Conservation (phyloP, 53 echinoderm and acorn worm species). For the Zoroaster sp. region DNA sequence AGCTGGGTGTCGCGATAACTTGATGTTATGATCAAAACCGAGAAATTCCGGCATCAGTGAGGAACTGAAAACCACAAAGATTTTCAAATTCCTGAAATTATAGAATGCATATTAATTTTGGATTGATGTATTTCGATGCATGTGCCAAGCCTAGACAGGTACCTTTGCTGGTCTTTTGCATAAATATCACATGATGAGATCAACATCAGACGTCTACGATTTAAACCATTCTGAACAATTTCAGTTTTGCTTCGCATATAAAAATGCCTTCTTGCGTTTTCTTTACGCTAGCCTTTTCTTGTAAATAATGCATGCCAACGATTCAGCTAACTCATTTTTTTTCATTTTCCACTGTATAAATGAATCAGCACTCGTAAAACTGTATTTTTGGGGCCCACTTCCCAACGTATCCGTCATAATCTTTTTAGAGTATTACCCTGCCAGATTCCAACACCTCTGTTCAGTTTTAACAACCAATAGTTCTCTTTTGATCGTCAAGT, state of each 20-base stretch:
- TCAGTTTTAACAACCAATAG: neutral
- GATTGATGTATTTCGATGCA: neutral
- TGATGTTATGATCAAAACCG: constrained; percentile 41
- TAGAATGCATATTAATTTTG: neutral
- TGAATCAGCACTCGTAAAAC: too few relatives aligned
- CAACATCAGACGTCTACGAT: neutral
- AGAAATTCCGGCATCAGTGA: constrained; percentile 11
- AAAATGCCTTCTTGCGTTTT: neutral
- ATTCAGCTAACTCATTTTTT: neutral
- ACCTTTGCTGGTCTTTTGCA: neutral
- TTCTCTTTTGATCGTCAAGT: neutral
- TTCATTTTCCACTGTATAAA: neutral
- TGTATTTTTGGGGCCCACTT: neutral
- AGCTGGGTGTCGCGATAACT: neutral
- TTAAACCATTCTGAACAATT: neutral
- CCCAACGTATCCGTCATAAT: neutral
- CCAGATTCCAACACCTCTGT: neutral
- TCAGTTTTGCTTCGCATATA: neutral
- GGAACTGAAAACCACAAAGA: neutral
- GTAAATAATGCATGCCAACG: neutral
- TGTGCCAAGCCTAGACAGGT: neutral
- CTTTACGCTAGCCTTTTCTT: neutral
- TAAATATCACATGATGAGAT: neutral
- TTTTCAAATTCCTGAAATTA: neutral
- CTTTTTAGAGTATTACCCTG: neutral